Evolutionary conservation across 1,140 invertebrate genomes (phyloP).

Genomic region (Atta cephalotes): DNA sequence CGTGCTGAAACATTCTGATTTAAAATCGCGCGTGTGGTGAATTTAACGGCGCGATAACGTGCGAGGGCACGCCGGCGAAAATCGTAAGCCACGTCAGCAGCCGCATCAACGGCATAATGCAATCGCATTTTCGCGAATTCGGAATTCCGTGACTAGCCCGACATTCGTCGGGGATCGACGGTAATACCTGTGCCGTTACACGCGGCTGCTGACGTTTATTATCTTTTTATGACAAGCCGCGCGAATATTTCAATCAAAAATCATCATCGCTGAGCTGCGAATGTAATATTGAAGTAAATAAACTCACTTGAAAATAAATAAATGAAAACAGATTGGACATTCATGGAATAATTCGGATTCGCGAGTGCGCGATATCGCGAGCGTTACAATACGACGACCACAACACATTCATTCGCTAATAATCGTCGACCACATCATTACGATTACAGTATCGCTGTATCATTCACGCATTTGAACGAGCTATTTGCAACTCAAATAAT

Average conservation of each 20-base stretch:
- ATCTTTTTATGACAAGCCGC: conserved; percentile 21
- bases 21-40: conserved; percentile 35
- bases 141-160: conserved; percentile 3
- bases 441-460: conserved; percentile 42
- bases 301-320: conserved; percentile 46
- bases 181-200: not conserved
- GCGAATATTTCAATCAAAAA: conserved; percentile 45
- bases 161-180: not conserved
- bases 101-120: conserved; percentile 34
- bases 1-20: conserved; percentile 37
- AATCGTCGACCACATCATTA: conserved; percentile 58
- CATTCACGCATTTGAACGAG: conserved; percentile 2
- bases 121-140: conserved; percentile 43
- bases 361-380: conserved; percentile 3
- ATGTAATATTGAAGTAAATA: conserved; percentile 37
- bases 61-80: not conserved
- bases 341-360: conserved; percentile 45
- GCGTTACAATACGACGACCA: conserved; percentile 17
- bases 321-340: conserved; percentile 49
- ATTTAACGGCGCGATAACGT: conserved; percentile 49
- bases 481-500: conserved; percentile 23
- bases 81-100: conserved; percentile 56
- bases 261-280: not conserved
- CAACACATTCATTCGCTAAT: conserved; percentile 58
- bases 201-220: conserved; percentile 27